A percentile compares a stretch with the other conserved stretches of the same genome.
phyloP scores from a whole-genome alignment of 2,888 invertebrate genomes.

The Pristionchus arcanus region DNA sequence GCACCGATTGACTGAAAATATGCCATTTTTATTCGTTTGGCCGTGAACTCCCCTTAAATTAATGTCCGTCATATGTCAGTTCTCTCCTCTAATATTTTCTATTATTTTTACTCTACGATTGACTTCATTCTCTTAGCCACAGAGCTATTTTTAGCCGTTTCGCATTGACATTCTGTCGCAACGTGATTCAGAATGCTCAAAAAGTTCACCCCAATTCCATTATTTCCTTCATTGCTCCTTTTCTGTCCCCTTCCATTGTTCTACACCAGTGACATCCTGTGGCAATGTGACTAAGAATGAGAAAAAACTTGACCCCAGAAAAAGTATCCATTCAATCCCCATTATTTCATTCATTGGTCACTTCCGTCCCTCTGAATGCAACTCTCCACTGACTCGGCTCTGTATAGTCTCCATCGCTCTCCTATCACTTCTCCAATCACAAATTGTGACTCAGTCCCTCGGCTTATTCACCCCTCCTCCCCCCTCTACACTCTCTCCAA shows the following conservation, averaged over 20 bases:
- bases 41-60: too few species aligned
- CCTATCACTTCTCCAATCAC: conserved; percentile 49
- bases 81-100: too few species aligned
- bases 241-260: background rate
- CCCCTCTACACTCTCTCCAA: conserved; percentile 22
- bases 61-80: too few species aligned
- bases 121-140: too few species aligned
- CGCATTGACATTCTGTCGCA: too few species aligned
- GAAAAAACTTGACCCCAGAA: background rate
- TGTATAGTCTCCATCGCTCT: conserved; percentile 42
- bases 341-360: background rate
- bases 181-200: too few species aligned
- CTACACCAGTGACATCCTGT: background rate
- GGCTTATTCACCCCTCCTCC: conserved; percentile 44
- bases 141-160: too few species aligned
- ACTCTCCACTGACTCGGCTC: conserved; percentile 16
- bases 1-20: conserved; percentile 68
- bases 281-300: background rate
- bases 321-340: background rate
- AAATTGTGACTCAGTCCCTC: conserved; percentile 42
- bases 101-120: too few species aligned
- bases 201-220: too few species aligned
- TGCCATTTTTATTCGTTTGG: background rate
- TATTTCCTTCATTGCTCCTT: background rate
- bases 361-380: background rate